Percentiles rank a stretch among this genome's conserved stretches.
Evolutionary conservation across 2,797 vertebrate species (phyloP).

Genomic region (Glossophaga mutica): DNA sequence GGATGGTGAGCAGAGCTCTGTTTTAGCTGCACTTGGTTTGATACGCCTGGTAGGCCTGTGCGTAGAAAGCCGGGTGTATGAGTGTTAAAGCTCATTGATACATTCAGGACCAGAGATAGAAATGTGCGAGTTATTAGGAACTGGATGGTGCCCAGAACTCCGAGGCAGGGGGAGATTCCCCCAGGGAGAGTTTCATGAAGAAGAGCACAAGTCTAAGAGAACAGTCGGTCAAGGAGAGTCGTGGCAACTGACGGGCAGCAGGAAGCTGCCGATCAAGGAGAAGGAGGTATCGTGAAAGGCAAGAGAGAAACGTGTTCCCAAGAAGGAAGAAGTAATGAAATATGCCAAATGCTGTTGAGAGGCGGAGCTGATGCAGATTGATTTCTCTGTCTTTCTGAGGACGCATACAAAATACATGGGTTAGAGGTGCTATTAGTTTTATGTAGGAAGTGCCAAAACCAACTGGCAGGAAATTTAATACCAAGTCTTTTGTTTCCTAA

Average conservation of each 20-base stretch:
- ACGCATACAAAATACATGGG: background rate
- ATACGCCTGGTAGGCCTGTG: background rate
- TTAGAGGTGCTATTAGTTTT: background rate
- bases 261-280: background rate
- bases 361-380: background rate
- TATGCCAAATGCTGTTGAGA: background rate
- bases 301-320: background rate
- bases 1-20: background rate
- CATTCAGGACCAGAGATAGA: background rate
- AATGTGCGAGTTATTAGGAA: background rate
- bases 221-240: background rate
- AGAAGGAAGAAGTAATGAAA: background rate
- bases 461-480: background rate
- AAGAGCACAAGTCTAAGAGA: background rate
- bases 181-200: background rate
- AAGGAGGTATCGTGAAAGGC: background rate
- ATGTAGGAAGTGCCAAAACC: background rate
- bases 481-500: constrained; percentile 3
- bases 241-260: background rate
- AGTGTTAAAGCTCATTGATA: background rate
- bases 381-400: background rate
- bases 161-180: background rate
- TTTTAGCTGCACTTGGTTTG: background rate
- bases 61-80: background rate
- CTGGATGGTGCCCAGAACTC: background rate